Base-by-base conservation (phyloP, 2,797 vertebrate species). In the Anguilla anguilla region DNA sequence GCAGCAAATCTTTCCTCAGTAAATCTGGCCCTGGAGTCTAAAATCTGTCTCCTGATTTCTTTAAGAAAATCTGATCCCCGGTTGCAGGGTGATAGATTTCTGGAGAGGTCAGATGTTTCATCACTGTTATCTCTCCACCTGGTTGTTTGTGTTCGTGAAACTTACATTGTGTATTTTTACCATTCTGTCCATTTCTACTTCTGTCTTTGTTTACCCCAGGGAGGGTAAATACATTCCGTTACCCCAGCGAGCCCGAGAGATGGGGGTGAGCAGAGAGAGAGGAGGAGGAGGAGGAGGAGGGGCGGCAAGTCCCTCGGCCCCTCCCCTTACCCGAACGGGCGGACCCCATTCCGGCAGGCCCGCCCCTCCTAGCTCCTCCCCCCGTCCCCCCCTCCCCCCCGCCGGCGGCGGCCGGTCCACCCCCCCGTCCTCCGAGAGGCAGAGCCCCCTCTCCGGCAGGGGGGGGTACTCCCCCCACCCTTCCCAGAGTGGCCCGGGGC, bases 161-260 rank as follows among this genome's bases (percentile, higher is more conserved):
- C 39, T 43, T 43, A 84, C 10, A 28, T 1, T 59, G 11, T 83
- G 55, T 67, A 1, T 43, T 43, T 0, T 43, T 43, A 43, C 39
- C 39, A 43, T 43, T 43, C 39, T 43, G 39, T 35, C 51, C 61
- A 13, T 28, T 25, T 35, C 1, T 39, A 49, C 69, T 79, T 49
- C 84, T 46, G 17, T 7, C 39, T 1, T n/a, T 87, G 64, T 85
- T n/a, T 69, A 85, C 43, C 87, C 87, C 90, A 98, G 98, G 92
- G 97, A 98, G 59, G 97, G 96, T 61, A 98, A 97, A 88, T 98
- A 98, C 92, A 97, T 98, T 91, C 97, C 97, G 86, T 91, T 98
- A 91, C 97, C 97, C 87, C 98, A 98, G 3, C 95, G 97, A n/a
- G 97, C 97, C 90, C 95, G 97, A 86, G 97, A 98, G 89, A 93